These are phyloP conservation scores for Clarias magur DNA, from an alignment of 2,113 vertebrate species.

Conservation along the genomic window DNA sequence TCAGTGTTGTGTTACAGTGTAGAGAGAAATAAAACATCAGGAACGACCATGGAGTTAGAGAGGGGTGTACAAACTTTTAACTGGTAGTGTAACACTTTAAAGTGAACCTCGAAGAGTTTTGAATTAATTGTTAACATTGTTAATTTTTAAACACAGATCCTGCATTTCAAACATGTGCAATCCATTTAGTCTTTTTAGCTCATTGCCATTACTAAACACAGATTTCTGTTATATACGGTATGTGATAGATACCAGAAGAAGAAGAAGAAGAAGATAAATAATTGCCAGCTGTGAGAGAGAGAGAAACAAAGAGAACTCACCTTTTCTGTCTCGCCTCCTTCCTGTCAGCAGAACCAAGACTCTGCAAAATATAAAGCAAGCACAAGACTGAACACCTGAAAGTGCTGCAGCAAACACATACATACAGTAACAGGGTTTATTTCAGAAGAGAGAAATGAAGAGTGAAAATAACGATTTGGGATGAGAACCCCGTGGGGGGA, in stretches of 20 bases:
- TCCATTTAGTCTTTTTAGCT: background rate
- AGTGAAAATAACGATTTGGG: background rate
- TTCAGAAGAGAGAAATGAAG: background rate
- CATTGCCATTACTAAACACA: background rate
- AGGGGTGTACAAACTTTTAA: too few species aligned
- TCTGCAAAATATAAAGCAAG: conserved; percentile 24
- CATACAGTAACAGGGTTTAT: background rate
- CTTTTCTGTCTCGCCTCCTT: conserved; percentile 45
- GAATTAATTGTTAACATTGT: background rate
- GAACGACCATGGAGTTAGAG: too few species aligned
- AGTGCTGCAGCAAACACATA: background rate
- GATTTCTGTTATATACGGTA: too few species aligned
- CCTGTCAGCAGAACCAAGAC: conserved; percentile 51
- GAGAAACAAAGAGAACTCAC: conserved; percentile 19
- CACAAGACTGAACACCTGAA: background rate
- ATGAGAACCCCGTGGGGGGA: background rate
- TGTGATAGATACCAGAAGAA: background rate
- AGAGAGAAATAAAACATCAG: too few species aligned
- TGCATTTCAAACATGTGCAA: background rate
- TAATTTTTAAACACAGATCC: background rate
- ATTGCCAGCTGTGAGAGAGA: background rate
- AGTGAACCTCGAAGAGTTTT: background rate
- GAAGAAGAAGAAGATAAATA: background rate
- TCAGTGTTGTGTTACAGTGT: too few species aligned
- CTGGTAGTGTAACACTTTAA: background rate